A percentile compares a stretch with the other conserved stretches of the same genome.
Evolutionary conservation across 2,113 vertebrate species (phyloP).

Genomic region (Xerus inauris): DNA sequence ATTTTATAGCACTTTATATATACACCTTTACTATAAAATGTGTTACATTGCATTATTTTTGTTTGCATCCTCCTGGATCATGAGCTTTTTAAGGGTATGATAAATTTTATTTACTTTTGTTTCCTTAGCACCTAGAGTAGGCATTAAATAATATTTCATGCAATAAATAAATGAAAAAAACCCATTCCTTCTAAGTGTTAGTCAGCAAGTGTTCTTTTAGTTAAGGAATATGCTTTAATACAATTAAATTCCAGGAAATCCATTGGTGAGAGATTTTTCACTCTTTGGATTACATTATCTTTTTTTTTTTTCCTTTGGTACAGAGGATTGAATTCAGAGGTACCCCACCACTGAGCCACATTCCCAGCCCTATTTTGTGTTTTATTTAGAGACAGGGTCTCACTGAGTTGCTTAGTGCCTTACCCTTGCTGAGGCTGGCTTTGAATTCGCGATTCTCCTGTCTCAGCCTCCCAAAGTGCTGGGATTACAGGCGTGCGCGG

Average conservation of each 20-base stretch:
- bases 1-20: neutral
- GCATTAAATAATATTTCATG: neutral
- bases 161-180: slow-evolving; percentile 39
- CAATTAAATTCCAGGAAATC: neutral
- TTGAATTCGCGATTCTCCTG: no score
- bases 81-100: neutral
- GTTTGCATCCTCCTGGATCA: neutral
- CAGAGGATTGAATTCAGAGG: no score
- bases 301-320: no score
- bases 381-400: no score
- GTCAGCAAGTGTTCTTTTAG: neutral
- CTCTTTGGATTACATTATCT: slow-evolving; percentile 6
- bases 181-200: neutral
- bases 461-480: no score
- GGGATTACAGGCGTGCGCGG: no score
- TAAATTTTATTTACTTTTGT: slow-evolving; percentile 41
- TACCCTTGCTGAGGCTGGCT: no score
- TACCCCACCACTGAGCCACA: no score
- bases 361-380: no score
- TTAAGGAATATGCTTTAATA: slow-evolving; percentile 20
- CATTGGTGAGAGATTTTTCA: neutral
- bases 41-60: neutral
- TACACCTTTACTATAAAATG: neutral
- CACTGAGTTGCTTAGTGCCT: no score
- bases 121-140: neutral